These are phyloP conservation scores for Spea hammondii DNA, from an alignment of 2,797 vertebrate species.

Conservation along the genomic window DNA sequence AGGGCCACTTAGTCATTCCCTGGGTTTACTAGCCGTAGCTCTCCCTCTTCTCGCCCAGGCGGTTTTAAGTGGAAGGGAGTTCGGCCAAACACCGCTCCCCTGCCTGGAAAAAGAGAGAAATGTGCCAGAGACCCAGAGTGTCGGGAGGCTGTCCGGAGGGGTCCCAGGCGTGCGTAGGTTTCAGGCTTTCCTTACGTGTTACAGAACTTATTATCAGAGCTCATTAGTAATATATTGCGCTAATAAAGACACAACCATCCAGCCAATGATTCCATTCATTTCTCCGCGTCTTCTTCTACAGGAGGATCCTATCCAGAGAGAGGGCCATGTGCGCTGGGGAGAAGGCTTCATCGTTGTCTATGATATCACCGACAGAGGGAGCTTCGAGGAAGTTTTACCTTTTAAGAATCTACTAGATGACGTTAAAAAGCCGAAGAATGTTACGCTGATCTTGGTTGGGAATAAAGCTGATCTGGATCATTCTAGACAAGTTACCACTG, in stretches of 20 bases:
- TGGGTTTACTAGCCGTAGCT: too few relatives aligned
- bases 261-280: background rate
- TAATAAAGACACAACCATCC: background rate
- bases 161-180: too few relatives aligned
- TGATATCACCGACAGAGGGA: conserved; percentile 92
- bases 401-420: conserved; percentile 89
- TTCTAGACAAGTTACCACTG: conserved; percentile 86
- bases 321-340: conserved; percentile 93
- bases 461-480: conserved; percentile 97
- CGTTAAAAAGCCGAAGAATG: conserved; percentile 91
- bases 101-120: too few relatives aligned
- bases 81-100: too few relatives aligned
- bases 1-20: too few relatives aligned
- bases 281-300: conserved; percentile 59
- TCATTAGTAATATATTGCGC: too few relatives aligned
- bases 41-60: too few relatives aligned
- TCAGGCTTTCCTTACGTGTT: too few relatives aligned
- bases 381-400: conserved; percentile 89
- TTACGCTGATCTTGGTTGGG: conserved; percentile 89
- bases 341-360: conserved; percentile 96
- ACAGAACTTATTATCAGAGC: too few relatives aligned
- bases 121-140: too few relatives aligned
- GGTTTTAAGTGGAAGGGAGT: too few relatives aligned
- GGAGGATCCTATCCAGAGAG: conserved; percentile 91
- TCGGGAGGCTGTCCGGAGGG: too few relatives aligned